These are phyloP conservation scores for Pipistrellus kuhlii DNA, from an alignment of 2,797 vertebrate species.

Conservation along the genomic window DNA sequence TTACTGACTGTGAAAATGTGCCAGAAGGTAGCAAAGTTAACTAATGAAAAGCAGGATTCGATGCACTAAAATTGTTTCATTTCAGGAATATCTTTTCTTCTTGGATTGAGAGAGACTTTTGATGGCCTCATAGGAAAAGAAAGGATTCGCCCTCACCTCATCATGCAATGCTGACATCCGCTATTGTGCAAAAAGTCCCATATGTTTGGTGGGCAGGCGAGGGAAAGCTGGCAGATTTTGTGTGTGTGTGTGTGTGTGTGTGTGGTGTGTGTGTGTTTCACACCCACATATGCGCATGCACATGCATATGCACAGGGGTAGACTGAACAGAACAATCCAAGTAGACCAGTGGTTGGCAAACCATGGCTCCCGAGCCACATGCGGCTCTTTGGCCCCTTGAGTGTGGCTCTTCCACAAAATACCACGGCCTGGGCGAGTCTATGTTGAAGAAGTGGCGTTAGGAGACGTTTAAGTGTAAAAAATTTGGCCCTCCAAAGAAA, in stretches of 20 bases:
- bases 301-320: not conserved
- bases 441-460: too few species aligned
- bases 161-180: not conserved
- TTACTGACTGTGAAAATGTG: not conserved
- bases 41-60: not conserved
- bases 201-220: not conserved
- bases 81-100: not conserved
- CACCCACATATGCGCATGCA: fast-evolving
- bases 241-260: not conserved
- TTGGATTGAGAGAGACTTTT: not conserved
- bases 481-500: too few species aligned
- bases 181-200: not conserved
- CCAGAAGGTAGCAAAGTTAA: not conserved
- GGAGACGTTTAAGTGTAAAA: too few species aligned
- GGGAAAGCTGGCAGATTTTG: not conserved
- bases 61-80: not conserved
- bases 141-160: too few species aligned
- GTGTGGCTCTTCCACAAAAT: too few species aligned
- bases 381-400: too few species aligned
- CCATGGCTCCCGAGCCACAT: too few species aligned
- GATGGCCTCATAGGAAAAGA: not conserved
- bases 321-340: not conserved
- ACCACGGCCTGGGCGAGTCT: too few species aligned
- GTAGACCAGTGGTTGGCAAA: not conserved
- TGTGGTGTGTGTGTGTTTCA: too few species aligned